A percentile compares a stretch with the other conserved stretches of the same genome.
phyloP scores from a whole-genome alignment of 2,113 vertebrate genomes.

The Egretta garzetta region DNA sequence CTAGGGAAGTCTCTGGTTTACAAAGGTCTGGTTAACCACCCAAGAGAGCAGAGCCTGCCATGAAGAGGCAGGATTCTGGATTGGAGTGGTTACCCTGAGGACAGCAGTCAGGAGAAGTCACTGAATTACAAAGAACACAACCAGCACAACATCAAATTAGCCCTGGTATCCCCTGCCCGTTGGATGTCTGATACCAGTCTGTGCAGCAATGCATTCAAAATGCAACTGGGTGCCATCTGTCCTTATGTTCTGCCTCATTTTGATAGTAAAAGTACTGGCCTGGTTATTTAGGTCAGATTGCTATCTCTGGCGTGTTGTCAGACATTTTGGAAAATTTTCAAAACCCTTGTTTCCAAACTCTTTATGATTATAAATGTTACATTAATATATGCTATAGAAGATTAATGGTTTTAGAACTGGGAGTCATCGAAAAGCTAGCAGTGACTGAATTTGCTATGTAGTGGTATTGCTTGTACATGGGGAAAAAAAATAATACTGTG shows the following conservation, averaged over 20 bases:
- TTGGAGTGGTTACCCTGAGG: neutral
- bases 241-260: neutral
- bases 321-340: neutral
- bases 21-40: neutral
- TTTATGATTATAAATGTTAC: neutral
- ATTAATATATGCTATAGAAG: neutral
- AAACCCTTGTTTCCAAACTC: neutral
- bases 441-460: neutral
- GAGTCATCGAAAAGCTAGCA: neutral
- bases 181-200: neutral
- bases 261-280: neutral
- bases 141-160: neutral
- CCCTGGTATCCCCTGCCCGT: rapidly evolving
- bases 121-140: neutral
- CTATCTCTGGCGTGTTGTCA: neutral
- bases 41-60: neutral
- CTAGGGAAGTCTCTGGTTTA: neutral
- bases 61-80: neutral
- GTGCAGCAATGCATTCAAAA: neutral
- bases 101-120: neutral
- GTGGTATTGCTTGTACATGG: neutral
- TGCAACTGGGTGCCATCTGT: neutral
- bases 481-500: neutral
- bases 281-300: neutral
- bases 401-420: neutral